A percentile compares a stretch with the other conserved stretches of the same genome.
These are phyloP conservation scores for Hoplodrina ambigua DNA, from an alignment of 2,888 invertebrate species.

Conservation along the genomic window DNA sequence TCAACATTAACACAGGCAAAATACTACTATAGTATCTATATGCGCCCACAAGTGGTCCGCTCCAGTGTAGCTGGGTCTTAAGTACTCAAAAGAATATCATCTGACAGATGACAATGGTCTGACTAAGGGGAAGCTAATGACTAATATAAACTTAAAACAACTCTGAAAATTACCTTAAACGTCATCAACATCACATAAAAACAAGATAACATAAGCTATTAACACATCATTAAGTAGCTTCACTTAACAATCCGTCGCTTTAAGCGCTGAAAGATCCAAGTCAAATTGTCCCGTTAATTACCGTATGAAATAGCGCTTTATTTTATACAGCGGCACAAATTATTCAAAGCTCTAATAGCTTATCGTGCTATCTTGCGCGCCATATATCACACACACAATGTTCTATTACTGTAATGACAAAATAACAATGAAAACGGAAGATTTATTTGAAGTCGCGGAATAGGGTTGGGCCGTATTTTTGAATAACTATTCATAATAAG, in stretches of 20 bases:
- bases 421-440: slow-evolving; percentile 73
- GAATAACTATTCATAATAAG: slow-evolving; percentile 21
- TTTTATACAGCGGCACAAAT: slow-evolving; percentile 52
- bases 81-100: not conserved
- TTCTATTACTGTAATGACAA: slow-evolving; percentile 76
- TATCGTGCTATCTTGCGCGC: slow-evolving; percentile 61
- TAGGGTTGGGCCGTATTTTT: slow-evolving; percentile 42
- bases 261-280: slow-evolving; percentile 48
- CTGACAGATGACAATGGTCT: not conserved
- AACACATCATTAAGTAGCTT: slow-evolving; percentile 14
- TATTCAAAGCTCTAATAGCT: slow-evolving; percentile 63
- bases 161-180: slow-evolving; percentile 22
- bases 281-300: slow-evolving; percentile 59
- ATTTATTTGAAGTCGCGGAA: slow-evolving; percentile 65
- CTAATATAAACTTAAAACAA: not conserved
- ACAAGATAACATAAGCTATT: slow-evolving; percentile 15
- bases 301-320: slow-evolving; percentile 55
- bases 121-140: not conserved
- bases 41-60: no score
- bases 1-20: no score
- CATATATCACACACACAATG: slow-evolving; percentile 68
- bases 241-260: slow-evolving; percentile 29
- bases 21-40: no score
- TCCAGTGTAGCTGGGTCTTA: no score
- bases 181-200: not conserved